Evolutionary conservation across 1,140 invertebrate genomes (phyloP), one percentile per base, ranked within the genome.

Genomic region (Brachionus plicatilis): DNA sequence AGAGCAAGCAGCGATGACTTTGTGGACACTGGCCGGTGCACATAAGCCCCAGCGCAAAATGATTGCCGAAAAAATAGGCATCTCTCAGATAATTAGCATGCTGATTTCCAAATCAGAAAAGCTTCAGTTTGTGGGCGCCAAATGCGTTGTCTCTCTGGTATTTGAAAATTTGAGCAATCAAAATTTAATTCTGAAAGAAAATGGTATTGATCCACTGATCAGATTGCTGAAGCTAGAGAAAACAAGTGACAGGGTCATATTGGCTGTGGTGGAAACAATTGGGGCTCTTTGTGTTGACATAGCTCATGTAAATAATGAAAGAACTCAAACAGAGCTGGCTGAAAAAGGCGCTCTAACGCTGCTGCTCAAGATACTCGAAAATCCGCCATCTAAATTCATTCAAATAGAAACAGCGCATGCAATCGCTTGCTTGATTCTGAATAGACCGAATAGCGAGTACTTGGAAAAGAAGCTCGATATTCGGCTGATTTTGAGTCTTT

Each of bases 231-330:
- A 88, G 50, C 17, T 68, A 20, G 60, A 83, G 37, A 43, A 76
- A 75, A 86, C 86, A 4, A 87, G 88, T 20, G 78, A 86, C 11
- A 86, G 86, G 84, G 88, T 90, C 7, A 85, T 89, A 41, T 86
- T 88, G 1, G 88, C 87, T 87, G 88, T 88, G 53, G 88, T 90
- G 29, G 87, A 88, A 85, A 87, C 88, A 24, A 83, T 90, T 75
- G 89, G 88, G 82, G 88, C 87, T 79, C 86, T 90, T 33, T 90
- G 89, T 88, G 87, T 90, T 1, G 89, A 88, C 89, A 85, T 83
- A 37, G 72, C 70, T 53, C 84, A 66, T 56, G 72, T 85, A 24
- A 76, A 65, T 41, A 85, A 85, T 43, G 68, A 50, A 17, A 0
- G 11, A 85, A 50, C 37, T 5, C 84, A 82, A 37, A 85, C n/a